Evolutionary conservation across 2,113 vertebrate genomes (phyloP).

Genomic region (Aphelocoma coerulescens): DNA sequence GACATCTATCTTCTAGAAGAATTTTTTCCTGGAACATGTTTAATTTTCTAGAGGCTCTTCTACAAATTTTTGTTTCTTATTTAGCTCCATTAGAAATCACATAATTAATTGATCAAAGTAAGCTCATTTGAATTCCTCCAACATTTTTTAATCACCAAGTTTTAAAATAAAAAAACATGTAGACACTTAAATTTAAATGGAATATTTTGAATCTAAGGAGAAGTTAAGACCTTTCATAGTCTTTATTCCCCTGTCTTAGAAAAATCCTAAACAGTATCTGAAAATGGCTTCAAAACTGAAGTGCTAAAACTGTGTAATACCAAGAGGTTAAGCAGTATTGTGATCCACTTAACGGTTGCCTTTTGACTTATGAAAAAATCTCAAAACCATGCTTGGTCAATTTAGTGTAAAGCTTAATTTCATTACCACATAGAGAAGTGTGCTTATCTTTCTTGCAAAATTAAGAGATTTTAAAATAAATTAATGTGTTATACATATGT

Average conservation of each 20-base stretch:
- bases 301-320: neutral
- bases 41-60: neutral
- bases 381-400: neutral
- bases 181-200: neutral
- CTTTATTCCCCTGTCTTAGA: neutral
- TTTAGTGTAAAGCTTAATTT: neutral
- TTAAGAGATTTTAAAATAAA: neutral
- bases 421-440: neutral
- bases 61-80: neutral
- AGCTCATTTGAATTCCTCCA: neutral
- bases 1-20: neutral
- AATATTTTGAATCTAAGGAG: neutral
- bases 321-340: neutral
- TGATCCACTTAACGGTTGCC: neutral
- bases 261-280: neutral
- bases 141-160: neutral
- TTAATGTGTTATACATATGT: accelerated
- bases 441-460: neutral
- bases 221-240: neutral
- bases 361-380: neutral
- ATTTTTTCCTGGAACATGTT: neutral
- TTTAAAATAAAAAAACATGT: neutral
- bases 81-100: neutral
- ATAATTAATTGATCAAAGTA: neutral
- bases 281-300: neutral